Conservation (phyloP, 2,797 vertebrate species). For the Acipenser oxyrinchus region DNA sequence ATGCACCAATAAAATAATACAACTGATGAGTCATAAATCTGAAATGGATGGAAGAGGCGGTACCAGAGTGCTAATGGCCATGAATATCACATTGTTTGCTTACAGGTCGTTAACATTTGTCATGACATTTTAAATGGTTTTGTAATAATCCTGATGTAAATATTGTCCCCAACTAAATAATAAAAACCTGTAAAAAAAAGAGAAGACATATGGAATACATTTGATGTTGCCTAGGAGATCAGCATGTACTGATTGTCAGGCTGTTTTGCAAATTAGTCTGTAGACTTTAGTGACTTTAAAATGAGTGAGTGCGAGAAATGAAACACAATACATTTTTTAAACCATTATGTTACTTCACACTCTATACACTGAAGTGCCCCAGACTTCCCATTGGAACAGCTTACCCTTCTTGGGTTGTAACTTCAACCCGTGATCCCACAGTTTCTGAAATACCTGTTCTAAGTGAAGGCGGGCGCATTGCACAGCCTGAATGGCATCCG, state of each 20-base stretch:
- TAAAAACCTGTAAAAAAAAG: constrained; percentile 5
- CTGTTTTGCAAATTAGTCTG: constrained; percentile 7
- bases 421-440: too few species aligned
- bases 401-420: too few species aligned
- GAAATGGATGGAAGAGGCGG: too few species aligned
- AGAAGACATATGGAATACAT: constrained; percentile 9
- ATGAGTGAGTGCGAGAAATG: constrained; percentile 1
- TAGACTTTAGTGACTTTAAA: constrained; percentile 6
- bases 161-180: background rate
- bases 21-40: too few species aligned
- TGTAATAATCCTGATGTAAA: constrained; percentile 14
- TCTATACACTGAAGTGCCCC: background rate
- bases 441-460: too few species aligned
- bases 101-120: background rate
- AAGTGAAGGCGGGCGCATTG: too few species aligned
- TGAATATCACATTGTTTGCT: background rate
- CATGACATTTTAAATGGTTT: background rate
- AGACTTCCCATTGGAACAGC: too few species aligned
- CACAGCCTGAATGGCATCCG: too few species aligned
- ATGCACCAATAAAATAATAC: too few species aligned
- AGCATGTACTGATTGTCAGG: background rate
- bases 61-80: too few species aligned
- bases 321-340: constrained; percentile 4
- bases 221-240: background rate
- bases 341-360: constrained; percentile 3